These are phyloP conservation scores for Zeus faber DNA, from an alignment of 2,113 vertebrate species.

Conservation along the genomic window DNA sequence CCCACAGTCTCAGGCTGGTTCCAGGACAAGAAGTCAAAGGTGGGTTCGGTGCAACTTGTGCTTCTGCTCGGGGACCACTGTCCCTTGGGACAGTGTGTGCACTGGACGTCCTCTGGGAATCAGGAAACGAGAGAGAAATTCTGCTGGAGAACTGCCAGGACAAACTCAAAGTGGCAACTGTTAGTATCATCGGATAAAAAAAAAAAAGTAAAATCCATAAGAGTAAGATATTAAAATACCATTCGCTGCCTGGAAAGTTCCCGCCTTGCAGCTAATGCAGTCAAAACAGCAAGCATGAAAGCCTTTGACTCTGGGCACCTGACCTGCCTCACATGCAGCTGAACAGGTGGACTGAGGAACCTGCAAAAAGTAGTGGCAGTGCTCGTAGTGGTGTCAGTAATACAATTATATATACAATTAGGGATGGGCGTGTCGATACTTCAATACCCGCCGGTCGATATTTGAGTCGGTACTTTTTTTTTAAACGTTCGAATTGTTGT, in stretches of 20 bases:
- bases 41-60: conserved; percentile 64
- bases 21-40: conserved; percentile 73
- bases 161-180: not conserved
- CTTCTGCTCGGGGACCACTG: conserved; percentile 78
- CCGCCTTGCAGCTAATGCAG: conserved; percentile 81
- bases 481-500: too few species aligned
- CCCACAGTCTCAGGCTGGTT: conserved; percentile 36
- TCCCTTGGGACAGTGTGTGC: conserved; percentile 60
- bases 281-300: conserved; percentile 85
- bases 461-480: too few species aligned
- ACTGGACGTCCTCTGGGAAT: conserved; percentile 75
- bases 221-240: conserved; percentile 55
- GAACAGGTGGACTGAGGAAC: conserved; percentile 82
- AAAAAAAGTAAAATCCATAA: not conserved
- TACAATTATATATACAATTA: too few species aligned
- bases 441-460: too few species aligned
- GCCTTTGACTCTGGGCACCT: conserved; percentile 74
- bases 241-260: conserved; percentile 75
- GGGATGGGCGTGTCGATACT: too few species aligned
- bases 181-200: too few species aligned
- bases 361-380: conserved; percentile 62
- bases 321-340: conserved; percentile 71
- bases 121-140: not conserved
- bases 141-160: conserved; percentile 1
- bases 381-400: too few species aligned